Evolutionary conservation across 2,113 vertebrate species (phyloP), one percentile per base, ranked within the genome.

Genomic region (Alosa alosa): DNA sequence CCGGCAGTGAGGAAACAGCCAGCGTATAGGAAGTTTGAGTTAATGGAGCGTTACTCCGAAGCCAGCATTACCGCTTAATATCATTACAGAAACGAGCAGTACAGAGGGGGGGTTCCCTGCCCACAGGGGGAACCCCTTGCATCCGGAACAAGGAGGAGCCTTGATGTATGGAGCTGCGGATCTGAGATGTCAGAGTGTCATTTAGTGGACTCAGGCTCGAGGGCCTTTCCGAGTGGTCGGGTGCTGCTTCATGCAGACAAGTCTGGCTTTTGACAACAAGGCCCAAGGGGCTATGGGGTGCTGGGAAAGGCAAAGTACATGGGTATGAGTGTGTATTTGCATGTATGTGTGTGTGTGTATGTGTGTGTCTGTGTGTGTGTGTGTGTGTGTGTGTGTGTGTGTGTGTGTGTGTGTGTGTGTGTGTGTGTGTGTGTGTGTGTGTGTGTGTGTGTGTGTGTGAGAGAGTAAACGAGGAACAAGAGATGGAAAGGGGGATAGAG

Each of bases 21-120:
- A 44, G 49, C 83, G 6, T 86, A 88, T 90, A 82, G 68, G 88
- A 81, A 82, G 83, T 86, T 83, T 81, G 83, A 89, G 82, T 88
- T 93, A 92, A 93, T 93, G 89, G 87, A 85, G 90, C 90, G 85
- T 92, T 91, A 44, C 85, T 84, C 83, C 68, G 82, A 68, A 88
- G 81, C 82, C 84, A 88, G 64, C 88, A 88, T 93, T 92, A 92
- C 31, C 22, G 49, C 87, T 84, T 81, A 78, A 87, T 81, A 87
- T 89, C 83, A 89, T 90, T 91, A 92, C 83, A 90, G 87, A 85
- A 86, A 87, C 41, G 81, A 86, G 81, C 72, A 31, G 85, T 20
- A 87, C 87, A 91, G 64, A 20, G 57, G 57, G 55, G 68, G n/a
- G 0, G 20, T 81, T 18, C 82, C 88, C 89, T 5, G 47, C 41